phyloP scores from a whole-genome alignment of 2,888 invertebrate species.

The Zeuzera pyrina region DNA sequence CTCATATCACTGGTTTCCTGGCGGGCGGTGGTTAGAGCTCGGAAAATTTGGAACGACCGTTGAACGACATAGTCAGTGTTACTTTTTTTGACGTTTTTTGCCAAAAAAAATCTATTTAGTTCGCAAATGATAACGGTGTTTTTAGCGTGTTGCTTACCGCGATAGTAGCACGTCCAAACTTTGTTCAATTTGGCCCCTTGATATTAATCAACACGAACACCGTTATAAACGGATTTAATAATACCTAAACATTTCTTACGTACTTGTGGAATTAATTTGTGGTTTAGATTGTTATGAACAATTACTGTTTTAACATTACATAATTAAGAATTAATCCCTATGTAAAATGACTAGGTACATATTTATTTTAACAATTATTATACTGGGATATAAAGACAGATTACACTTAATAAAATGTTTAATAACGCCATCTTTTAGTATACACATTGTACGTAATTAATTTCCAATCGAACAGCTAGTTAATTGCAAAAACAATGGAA shows the following conservation, averaged over 20 bases:
- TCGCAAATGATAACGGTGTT: constrained; percentile 56
- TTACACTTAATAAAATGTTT: too few relatives aligned
- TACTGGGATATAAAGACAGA: too few relatives aligned
- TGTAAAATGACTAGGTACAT: too few relatives aligned
- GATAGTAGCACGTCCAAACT: constrained; percentile 39
- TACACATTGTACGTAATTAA: constrained; percentile 8
- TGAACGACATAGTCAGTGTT: constrained; percentile 52
- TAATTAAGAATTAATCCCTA: too few relatives aligned
- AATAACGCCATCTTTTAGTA: constrained; percentile 10
- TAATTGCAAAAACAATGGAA: constrained; percentile 15
- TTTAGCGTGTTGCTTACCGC: constrained; percentile 39
- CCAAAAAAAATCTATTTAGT: constrained; percentile 62
- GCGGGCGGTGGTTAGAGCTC: constrained; percentile 26
- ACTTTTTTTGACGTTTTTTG: constrained; percentile 64
- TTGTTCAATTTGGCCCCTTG: constrained; percentile 56
- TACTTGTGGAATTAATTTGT: too few relatives aligned
- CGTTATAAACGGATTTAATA: constrained; percentile 34
- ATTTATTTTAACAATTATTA: too few relatives aligned
- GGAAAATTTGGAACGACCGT: constrained; percentile 59
- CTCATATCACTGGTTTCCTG: constrained; percentile 16
- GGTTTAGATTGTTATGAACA: too few relatives aligned
- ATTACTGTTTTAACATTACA: too few relatives aligned
- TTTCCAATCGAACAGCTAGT: constrained; percentile 9
- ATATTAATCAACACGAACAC: constrained; percentile 27
- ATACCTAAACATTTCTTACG: constrained; percentile 1